Evolutionary conservation across 1,140 invertebrate genomes (phyloP).

Genomic region (Leptinotarsa lineolata): DNA sequence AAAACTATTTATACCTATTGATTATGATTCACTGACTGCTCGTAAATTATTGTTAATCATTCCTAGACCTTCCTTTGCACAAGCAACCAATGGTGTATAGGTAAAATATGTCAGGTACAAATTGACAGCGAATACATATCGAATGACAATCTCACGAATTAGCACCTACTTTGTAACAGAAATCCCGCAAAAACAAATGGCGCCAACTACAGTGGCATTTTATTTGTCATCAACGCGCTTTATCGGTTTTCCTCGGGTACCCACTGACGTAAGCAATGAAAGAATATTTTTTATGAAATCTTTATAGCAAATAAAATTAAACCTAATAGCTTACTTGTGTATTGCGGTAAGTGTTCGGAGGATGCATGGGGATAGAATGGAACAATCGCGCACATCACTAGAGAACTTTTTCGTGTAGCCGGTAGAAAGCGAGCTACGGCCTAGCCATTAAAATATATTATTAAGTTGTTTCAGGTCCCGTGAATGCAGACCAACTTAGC

Average conservation of each 20-base stretch:
- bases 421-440: not conserved
- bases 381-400: slow-evolving; percentile 25
- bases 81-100: too few relatives aligned
- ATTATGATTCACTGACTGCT: too few relatives aligned
- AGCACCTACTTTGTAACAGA: not conserved
- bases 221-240: slow-evolving; percentile 21
- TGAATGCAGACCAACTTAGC: slow-evolving; percentile 38
- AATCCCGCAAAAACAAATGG: not conserved
- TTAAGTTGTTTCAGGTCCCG: slow-evolving; percentile 40
- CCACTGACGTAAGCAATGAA: slow-evolving; percentile 26
- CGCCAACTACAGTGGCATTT: slow-evolving; percentile 14
- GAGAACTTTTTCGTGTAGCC: slow-evolving; percentile 6
- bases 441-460: slow-evolving; percentile 33
- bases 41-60: too few relatives aligned
- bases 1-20: too few relatives aligned
- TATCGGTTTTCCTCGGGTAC: slow-evolving; percentile 24
- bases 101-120: too few relatives aligned
- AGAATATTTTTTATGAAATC: slow-evolving; percentile 33
- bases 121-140: not conserved
- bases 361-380: slow-evolving; percentile 5
- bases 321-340: slow-evolving; percentile 36
- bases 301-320: slow-evolving; percentile 34
- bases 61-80: too few relatives aligned
- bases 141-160: not conserved
- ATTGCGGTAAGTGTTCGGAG: slow-evolving; percentile 26